Evolutionary conservation across 1,140 invertebrate species (phyloP).

Genomic region (Nebria ingens): DNA sequence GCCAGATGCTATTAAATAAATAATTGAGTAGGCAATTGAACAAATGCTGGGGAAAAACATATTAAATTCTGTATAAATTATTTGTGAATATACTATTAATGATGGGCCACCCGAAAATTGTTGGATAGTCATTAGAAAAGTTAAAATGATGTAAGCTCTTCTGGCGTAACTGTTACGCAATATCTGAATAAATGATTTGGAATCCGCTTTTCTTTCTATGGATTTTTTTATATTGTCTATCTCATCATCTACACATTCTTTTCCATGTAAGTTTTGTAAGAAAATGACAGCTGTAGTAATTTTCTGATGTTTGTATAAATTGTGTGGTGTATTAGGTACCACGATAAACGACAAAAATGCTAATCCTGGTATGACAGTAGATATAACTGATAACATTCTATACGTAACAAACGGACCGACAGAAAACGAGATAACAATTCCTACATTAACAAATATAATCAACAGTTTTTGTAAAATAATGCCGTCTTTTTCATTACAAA

Average conservation of each 20-base stretch:
- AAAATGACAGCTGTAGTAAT: not conserved
- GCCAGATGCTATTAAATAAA: not conserved
- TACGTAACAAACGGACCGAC: not conserved
- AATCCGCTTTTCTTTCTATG: not conserved
- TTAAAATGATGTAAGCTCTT: not conserved
- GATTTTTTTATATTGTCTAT: not conserved
- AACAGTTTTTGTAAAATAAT: not conserved
- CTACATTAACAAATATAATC: not conserved
- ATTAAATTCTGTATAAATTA: not conserved
- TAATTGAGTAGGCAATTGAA: not conserved
- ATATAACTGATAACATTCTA: not conserved
- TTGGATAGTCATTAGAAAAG: conserved; percentile 1
- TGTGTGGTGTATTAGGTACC: not conserved
- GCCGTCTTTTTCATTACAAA: not conserved
- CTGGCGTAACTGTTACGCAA: not conserved
- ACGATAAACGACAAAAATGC: not conserved
- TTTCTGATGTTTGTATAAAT: not conserved
- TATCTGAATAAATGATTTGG: not conserved
- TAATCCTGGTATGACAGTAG: not conserved
- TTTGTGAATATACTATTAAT: conserved; percentile 1
- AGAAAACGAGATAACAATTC: not conserved
- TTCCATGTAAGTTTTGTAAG: not conserved
- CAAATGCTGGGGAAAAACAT: not conserved
- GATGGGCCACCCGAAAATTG: not conserved
- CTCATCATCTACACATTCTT: conserved; percentile 1